A percentile compares a stretch with the other conserved stretches of the same genome.
Conservation (phyloP, 2,888 invertebrate species). For the Ennomos quercinarius region DNA sequence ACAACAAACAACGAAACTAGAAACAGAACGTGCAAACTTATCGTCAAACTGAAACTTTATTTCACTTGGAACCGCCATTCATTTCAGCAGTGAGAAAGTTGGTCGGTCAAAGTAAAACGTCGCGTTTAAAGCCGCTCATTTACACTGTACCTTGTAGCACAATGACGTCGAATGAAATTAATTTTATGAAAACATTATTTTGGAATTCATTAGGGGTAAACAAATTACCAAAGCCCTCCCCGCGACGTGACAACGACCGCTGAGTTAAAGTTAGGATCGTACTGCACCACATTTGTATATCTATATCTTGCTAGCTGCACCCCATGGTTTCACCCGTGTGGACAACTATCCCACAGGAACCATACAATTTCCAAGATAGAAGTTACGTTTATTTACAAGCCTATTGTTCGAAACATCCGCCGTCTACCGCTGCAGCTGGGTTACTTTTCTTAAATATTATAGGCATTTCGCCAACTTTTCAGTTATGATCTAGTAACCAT, state of each 20-base stretch:
- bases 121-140: conserved; percentile 49
- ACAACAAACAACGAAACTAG: conserved; percentile 11
- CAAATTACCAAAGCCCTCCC: conserved; percentile 62
- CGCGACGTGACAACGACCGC: conserved; percentile 72
- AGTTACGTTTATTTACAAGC: no score
- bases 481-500: conserved; percentile 45
- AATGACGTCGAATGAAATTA: conserved; percentile 66
- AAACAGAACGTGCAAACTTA: conserved; percentile 17
- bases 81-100: conserved; percentile 25
- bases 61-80: conserved; percentile 25
- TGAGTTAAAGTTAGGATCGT: conserved; percentile 68
- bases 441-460: conserved; percentile 53
- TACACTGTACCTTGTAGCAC: conserved; percentile 55
- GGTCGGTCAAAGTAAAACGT: conserved; percentile 32
- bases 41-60: conserved; percentile 22
- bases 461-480: conserved; percentile 54
- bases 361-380: no score
- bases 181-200: conserved; percentile 71
- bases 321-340: no score
- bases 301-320: not conserved
- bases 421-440: conserved; percentile 42
- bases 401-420: conserved; percentile 50
- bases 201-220: conserved; percentile 68
- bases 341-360: no score
- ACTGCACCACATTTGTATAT: conserved; percentile 49